Percentiles rank a stretch among this genome's conserved stretches.
Evolutionary conservation across 2,797 vertebrate species (phyloP).

Genomic region (Tapera naevia): DNA sequence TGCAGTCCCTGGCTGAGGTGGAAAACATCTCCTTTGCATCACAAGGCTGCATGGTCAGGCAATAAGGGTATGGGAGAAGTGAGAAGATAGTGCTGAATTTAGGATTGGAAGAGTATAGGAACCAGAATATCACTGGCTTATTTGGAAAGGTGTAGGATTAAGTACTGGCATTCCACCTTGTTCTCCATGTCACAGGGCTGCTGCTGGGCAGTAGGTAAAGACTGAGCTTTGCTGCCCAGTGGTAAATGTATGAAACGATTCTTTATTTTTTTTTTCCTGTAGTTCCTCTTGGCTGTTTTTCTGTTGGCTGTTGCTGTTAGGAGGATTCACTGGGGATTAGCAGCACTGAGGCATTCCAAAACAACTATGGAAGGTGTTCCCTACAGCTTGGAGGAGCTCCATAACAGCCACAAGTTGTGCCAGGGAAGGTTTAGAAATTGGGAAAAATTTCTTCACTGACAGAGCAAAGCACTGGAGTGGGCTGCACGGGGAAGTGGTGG

Average conservation of each 20-base stretch:
- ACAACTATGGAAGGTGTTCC: not conserved
- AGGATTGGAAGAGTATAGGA: not conserved
- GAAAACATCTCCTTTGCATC: not conserved
- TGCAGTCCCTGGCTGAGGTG: accelerated
- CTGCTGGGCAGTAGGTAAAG: not conserved
- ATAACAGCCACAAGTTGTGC: not conserved
- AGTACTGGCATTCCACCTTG: not conserved
- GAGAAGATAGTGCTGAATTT: not conserved
- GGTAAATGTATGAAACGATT: not conserved
- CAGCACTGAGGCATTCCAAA: not conserved
- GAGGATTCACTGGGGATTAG: not conserved
- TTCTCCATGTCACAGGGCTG: not conserved
- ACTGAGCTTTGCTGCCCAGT: not conserved
- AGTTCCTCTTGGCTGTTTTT: not conserved
- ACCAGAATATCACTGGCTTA: too few species aligned
- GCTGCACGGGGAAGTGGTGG: too few species aligned
- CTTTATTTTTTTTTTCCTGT: not conserved
- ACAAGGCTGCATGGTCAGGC: accelerated
- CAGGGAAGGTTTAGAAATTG: too few species aligned
- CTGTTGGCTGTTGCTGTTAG: not conserved
- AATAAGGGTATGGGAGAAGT: accelerated
- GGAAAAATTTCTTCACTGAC: too few species aligned
- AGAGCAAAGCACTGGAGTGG: too few species aligned
- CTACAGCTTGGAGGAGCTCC: not conserved
- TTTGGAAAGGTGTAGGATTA: not conserved